Base-by-base conservation (phyloP, 2,797 vertebrate species). In the Sebastes steindachneri region DNA sequence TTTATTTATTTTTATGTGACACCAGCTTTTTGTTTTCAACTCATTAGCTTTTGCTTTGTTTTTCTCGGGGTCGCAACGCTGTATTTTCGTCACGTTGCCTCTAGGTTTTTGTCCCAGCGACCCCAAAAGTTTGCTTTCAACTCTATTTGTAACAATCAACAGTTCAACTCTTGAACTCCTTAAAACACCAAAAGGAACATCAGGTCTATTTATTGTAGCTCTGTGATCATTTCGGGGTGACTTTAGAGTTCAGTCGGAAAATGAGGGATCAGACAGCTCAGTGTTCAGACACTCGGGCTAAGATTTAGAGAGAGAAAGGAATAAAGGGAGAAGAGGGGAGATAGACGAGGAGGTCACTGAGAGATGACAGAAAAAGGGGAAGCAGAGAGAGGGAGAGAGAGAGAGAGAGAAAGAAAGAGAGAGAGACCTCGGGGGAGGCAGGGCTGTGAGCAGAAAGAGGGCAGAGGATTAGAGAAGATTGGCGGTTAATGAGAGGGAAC, bases 401-500 rank as follows among this genome's bases (percentile, higher is more conserved):
- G 31, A 23, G 60, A 63, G 1, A 62, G 33, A 10, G 41, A 29
- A 26, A 68, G 51, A 26, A 28, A 59, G 35, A 35, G 73, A 64
- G 48, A 72, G 77, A 83, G 70, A 82, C 80, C 89, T 87, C 65
- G 21, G 83, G 86, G 84, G 86, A 80, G 62, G 57, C 58, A n/a
- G 65, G 45, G 66, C 79, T 67, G 54, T 9, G 71, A 83, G 73
- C 71, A 81, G 86, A 86, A 69, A 80, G 72, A 84, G 54, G 62
- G 60, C 79, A 58, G 68, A 70, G 80, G 74, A 87, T 83, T 72
- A 92, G 85, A 86, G 68, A 72, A 81, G 83, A 87, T 54, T 73
- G 81, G 78, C 25, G 31, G 83, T 53, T 94, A 90, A 92, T 92
- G 89, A 90, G 86, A 77, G 67, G 26, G 72, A 86, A 77, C 72